phyloP scores from a whole-genome alignment of 2,797 vertebrate species.

The Gymnopithys bicolor region DNA sequence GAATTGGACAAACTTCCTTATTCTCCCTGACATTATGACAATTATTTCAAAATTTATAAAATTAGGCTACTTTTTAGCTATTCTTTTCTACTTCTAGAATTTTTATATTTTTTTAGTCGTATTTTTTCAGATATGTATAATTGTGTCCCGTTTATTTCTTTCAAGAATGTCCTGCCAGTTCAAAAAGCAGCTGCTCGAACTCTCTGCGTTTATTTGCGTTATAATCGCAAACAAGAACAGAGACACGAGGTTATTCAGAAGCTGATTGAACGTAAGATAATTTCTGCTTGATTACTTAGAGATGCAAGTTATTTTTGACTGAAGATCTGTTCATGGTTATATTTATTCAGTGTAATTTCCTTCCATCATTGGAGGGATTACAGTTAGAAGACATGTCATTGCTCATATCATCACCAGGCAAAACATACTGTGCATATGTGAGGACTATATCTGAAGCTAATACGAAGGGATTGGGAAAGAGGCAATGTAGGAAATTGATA shows the following conservation, averaged over 20 bases:
- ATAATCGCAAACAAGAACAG: slow-evolving; percentile 94
- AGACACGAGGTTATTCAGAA: slow-evolving; percentile 92
- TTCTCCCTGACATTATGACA: not conserved
- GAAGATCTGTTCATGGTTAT: not conserved
- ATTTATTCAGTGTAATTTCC: not conserved
- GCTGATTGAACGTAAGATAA: slow-evolving; percentile 88
- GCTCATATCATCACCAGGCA: not conserved
- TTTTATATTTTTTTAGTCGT: not conserved
- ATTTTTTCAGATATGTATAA: not conserved
- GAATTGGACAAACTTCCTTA: not conserved
- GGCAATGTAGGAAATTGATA: not conserved
- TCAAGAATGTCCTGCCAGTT: slow-evolving; percentile 92
- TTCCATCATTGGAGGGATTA: not conserved
- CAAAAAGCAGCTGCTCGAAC: slow-evolving; percentile 93
- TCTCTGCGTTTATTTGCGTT: slow-evolving; percentile 90
- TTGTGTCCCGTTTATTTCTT: slow-evolving; percentile 49
- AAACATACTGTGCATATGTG: not conserved
- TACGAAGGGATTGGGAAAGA: not conserved
- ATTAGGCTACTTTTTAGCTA: not conserved
- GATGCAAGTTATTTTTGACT: not conserved
- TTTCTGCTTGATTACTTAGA: not conserved
- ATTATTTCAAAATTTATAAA: not conserved
- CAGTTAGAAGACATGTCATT: not conserved
- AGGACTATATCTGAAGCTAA: not conserved
- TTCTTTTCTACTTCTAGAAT: not conserved